These are phyloP conservation scores for Premnoplex brunnescens DNA, from an alignment of 2,797 vertebrate genomes.

Conservation along the genomic window DNA sequence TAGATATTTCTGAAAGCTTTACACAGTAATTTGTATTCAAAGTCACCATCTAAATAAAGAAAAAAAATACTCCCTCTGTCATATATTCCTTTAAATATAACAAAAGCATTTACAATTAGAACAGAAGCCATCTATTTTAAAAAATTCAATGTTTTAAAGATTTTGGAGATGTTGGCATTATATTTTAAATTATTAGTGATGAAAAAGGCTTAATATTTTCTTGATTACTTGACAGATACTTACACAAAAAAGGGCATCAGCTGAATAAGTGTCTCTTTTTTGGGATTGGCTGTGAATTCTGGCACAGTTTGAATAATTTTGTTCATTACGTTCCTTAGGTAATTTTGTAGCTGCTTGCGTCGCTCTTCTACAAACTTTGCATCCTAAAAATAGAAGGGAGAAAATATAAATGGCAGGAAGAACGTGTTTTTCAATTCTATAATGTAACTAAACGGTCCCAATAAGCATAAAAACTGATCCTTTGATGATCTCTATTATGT, in stretches of 20 bases:
- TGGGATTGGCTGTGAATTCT: constrained; percentile 88
- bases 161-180: not conserved
- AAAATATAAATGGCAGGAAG: not conserved
- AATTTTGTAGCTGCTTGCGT: constrained; percentile 93
- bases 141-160: not conserved
- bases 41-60: not conserved
- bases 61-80: not conserved
- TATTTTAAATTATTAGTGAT: not conserved
- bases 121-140: not conserved
- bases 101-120: not conserved
- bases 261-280: constrained; percentile 90
- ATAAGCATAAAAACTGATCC: not conserved
- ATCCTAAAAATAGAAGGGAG: constrained; percentile 79
- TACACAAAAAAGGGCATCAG: constrained; percentile 95
- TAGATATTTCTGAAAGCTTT: not conserved
- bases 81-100: not conserved
- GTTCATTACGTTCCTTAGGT: constrained; percentile 96
- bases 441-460: not conserved
- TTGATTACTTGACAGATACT: constrained; percentile 73
- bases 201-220: not conserved
- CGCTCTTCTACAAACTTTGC: constrained; percentile 97
- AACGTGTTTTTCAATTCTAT: not conserved
- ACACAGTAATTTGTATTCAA: not conserved
- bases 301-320: constrained; percentile 94
- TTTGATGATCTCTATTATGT: not conserved